A percentile compares a stretch with the other conserved stretches of the same genome.
These are phyloP conservation scores for Aldrovandia affinis DNA, from an alignment of 2,797 vertebrate species.

Conservation along the genomic window DNA sequence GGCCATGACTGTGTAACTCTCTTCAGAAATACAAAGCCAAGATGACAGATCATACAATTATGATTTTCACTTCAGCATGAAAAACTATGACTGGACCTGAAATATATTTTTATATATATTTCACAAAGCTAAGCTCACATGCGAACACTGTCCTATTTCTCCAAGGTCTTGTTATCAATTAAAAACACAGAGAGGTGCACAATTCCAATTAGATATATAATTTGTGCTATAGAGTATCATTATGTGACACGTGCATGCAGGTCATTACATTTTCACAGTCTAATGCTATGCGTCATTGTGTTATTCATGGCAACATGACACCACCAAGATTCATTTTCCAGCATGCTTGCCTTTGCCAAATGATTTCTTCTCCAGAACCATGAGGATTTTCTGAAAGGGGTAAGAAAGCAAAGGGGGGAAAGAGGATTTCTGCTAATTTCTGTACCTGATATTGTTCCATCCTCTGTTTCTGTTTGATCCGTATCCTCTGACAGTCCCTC, in stretches of 20 bases:
- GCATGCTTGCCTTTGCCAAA: slow-evolving; percentile 26
- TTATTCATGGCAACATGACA: slow-evolving; percentile 14
- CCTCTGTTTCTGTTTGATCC: slow-evolving; percentile 62
- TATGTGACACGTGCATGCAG: slow-evolving; percentile 5
- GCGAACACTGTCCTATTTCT: neutral
- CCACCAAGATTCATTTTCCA: slow-evolving; percentile 24
- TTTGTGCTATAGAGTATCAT: neutral
- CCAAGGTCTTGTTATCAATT: neutral
- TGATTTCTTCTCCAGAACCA: slow-evolving; percentile 50
- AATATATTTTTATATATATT: neutral
- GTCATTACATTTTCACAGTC: neutral
- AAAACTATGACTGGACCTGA: neutral
- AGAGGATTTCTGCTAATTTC: slow-evolving; percentile 53
- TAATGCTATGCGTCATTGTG: slow-evolving; percentile 5
- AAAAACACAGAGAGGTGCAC: neutral
- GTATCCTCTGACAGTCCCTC: slow-evolving; percentile 67
- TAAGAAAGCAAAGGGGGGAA: slow-evolving; percentile 26
- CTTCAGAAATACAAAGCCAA: neutral
- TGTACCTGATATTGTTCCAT: slow-evolving; percentile 77
- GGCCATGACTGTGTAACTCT: neutral
- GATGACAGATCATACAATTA: neutral
- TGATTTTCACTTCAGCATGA: neutral
- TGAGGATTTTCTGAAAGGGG: slow-evolving; percentile 33
- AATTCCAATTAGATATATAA: neutral
- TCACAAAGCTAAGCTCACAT: neutral